Evolutionary conservation across 2,888 invertebrate species (phyloP), one percentile per base, ranked within the genome.

Genomic region (Polietes domitor): DNA sequence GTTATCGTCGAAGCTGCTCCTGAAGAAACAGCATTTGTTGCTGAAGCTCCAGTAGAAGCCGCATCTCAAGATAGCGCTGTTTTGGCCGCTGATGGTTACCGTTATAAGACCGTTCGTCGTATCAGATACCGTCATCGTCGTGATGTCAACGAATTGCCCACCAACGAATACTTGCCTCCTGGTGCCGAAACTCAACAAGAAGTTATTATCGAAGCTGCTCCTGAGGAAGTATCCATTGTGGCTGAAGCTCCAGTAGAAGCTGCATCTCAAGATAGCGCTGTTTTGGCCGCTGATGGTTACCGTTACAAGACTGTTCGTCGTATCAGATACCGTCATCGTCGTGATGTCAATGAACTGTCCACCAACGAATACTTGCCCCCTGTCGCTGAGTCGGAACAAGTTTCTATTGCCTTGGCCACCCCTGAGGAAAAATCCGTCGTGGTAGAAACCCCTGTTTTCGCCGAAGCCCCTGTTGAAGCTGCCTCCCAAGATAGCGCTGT

Each of bases 241-340:
- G 82, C 87, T 3, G n/a, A n/a, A n/a, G n/a, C n/a, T n/a, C n/a
- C n/a, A n/a, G n/a, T n/a, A n/a, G n/a, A n/a, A n/a, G n/a, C n/a
- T n/a, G n/a, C n/a, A n/a, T n/a, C n/a, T n/a, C 86, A 87, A 75
- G 53, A 65, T 43, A 73, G 61, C 7, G 85, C 86, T 15, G 83
- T 86, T 15, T 76, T 88, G 50, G 87, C 87, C 81, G 88, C 91
- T 87, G 90, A 91, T 88, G 91, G 91, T 43, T 91, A 91, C 86
- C 91, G 91, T 78, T 91, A 91, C 89, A 91, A 91, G 87, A 89
- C 90, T 61, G 89, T 91, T 10, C 90, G 88, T 81, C 89, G 90
- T 55, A 86, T 88, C 19, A 85, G 85, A 26, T 85, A 85, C 26
- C 86, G 88, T 32, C 73, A 78, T 0, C 88, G 88, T 41, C 87